Conservation (phyloP, 1,140 invertebrate species). For the Holotrichia oblita region DNA sequence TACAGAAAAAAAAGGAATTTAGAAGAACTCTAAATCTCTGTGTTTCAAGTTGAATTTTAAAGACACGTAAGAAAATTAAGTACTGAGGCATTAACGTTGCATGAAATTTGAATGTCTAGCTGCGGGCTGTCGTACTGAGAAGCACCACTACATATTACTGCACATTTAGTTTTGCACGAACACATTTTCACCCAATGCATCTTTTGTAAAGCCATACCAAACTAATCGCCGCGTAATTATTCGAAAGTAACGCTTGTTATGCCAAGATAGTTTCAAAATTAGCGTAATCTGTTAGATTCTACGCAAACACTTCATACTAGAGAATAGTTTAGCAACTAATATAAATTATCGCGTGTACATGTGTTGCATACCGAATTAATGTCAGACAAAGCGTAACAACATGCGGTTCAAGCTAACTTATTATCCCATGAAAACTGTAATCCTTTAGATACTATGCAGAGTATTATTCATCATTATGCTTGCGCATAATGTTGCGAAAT, state of each 20-base stretch:
- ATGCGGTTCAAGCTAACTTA: background rate
- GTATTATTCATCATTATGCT: background rate
- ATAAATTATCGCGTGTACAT: background rate
- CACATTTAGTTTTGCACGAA: too few relatives aligned
- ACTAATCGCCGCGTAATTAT: background rate
- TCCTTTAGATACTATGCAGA: background rate
- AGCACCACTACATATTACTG: too few relatives aligned
- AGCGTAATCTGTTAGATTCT: constrained; percentile 8
- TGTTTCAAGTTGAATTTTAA: too few relatives aligned
- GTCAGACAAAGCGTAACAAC: background rate
- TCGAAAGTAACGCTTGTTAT: background rate
- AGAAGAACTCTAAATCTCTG: too few relatives aligned
- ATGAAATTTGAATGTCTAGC: too few relatives aligned
- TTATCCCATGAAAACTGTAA: background rate
- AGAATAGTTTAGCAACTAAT: background rate
- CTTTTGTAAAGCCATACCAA: background rate
- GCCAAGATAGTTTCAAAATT: background rate
- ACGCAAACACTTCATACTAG: background rate
- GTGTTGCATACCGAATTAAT: background rate
- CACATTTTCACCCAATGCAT: background rate
- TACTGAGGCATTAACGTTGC: too few relatives aligned
- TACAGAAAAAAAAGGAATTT: too few relatives aligned
- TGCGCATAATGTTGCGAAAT: background rate
- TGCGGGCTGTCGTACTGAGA: too few relatives aligned
- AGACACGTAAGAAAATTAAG: too few relatives aligned